Conservation (phyloP, 2,888 invertebrate species). For the Oeneis ivallda region DNA sequence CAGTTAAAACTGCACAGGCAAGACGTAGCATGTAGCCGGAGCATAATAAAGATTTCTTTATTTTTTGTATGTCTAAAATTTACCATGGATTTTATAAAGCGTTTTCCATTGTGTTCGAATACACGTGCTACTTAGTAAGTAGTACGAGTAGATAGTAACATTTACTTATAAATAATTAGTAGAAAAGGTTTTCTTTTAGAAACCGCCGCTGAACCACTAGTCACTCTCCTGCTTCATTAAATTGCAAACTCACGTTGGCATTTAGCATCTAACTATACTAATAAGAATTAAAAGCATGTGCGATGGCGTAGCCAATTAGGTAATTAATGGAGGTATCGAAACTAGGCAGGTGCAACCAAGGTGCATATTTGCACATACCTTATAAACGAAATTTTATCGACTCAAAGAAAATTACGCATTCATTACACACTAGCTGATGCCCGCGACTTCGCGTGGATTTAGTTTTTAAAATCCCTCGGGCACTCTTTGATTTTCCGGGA, state of each 20-base stretch:
- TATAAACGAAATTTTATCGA: neutral
- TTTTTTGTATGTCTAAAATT: neutral
- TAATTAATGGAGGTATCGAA: neutral
- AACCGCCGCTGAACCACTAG: constrained; percentile 27
- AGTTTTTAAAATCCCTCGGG: no score
- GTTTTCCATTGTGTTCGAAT: neutral
- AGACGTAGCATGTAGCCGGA: no score
- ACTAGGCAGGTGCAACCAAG: neutral
- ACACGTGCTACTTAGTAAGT: neutral
- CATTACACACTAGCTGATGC: no score
- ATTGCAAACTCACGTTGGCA: constrained; percentile 1
- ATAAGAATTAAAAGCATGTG: constrained; percentile 1
- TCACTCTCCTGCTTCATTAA: constrained; percentile 11
- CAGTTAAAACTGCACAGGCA: no score
- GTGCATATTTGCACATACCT: neutral
- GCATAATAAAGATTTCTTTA: no score
- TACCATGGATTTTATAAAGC: no score
- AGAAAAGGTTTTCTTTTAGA: constrained; percentile 37
- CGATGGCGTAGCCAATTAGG: neutral
- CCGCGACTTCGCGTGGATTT: no score
- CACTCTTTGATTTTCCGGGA: no score
- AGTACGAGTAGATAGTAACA: neutral
- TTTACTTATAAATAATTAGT: constrained; percentile 29
- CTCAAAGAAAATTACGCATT: neutral
- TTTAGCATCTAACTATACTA: neutral